Conservation (phyloP, 2,888 invertebrate species). For the Eurytoma adleriae region DNA sequence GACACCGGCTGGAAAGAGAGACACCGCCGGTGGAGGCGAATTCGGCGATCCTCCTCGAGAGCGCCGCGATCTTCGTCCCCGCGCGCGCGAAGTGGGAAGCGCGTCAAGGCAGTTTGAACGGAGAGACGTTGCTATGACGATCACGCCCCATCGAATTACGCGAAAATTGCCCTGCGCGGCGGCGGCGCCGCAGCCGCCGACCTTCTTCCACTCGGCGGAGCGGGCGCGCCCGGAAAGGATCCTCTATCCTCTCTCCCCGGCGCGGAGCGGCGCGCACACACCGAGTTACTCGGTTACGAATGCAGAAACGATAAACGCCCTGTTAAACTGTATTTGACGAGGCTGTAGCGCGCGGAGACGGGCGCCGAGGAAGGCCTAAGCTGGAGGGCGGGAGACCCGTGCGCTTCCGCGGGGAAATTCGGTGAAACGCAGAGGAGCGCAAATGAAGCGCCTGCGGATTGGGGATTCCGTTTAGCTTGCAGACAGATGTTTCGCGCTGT, state of each 20-base stretch:
- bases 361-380: too few relatives aligned
- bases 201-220: constrained; percentile 49
- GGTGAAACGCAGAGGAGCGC: too few relatives aligned
- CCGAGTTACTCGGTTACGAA: constrained; percentile 61
- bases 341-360: too few relatives aligned
- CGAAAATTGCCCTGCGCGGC: constrained; percentile 70
- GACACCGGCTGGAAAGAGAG: constrained; percentile 6
- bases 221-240: constrained; percentile 32
- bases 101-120: constrained; percentile 49
- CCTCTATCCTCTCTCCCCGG: background rate
- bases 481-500: too few relatives aligned
- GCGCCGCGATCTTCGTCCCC: constrained; percentile 70
- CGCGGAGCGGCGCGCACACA: background rate
- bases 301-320: constrained; percentile 71
- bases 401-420: too few relatives aligned
- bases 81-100: background rate
- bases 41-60: constrained; percentile 71
- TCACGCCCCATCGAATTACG: constrained; percentile 75
- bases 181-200: constrained; percentile 46
- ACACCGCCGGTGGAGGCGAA: background rate
- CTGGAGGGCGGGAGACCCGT: too few relatives aligned
- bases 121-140: constrained; percentile 75
- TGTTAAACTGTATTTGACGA: constrained; percentile 70
- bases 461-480: too few relatives aligned
- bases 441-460: too few relatives aligned